Evolutionary conservation across 2,797 vertebrate genomes (phyloP).

Genomic region (Characodon lateralis): DNA sequence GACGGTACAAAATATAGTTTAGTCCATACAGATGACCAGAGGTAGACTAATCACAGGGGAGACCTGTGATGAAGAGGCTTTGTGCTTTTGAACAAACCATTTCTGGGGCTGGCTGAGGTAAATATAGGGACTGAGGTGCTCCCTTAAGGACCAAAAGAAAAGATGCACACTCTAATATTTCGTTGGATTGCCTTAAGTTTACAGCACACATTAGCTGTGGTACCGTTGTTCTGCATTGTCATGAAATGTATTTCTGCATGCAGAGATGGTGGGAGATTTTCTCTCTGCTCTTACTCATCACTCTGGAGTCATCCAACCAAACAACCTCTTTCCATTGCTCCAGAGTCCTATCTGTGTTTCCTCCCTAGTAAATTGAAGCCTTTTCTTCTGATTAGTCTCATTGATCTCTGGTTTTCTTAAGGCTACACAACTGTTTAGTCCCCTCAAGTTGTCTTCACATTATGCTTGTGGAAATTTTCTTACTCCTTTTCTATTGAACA

Average conservation of each 20-base stretch:
- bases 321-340: background rate
- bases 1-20: conserved; percentile 69
- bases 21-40: conserved; percentile 64
- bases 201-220: background rate
- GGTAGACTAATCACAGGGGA: conserved; percentile 52
- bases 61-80: conserved; percentile 37
- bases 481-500: too few species aligned
- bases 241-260: background rate
- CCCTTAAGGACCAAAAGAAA: conserved; percentile 5
- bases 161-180: background rate
- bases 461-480: background rate
- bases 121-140: conserved; percentile 1
- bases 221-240: background rate
- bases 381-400: background rate
- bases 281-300: background rate
- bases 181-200: background rate
- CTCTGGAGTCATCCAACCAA: background rate
- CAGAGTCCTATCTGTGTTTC: background rate
- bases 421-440: background rate
- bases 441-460: background rate
- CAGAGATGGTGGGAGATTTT: background rate
- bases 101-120: conserved; percentile 5
- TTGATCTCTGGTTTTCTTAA: background rate
- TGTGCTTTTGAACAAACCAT: conserved; percentile 17
- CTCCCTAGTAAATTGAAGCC: background rate